Percentiles rank a stretch among this genome's conserved stretches.
These are phyloP conservation scores for Fragum whitleyi DNA, from an alignment of 2,888 invertebrate genomes.

Conservation along the genomic window DNA sequence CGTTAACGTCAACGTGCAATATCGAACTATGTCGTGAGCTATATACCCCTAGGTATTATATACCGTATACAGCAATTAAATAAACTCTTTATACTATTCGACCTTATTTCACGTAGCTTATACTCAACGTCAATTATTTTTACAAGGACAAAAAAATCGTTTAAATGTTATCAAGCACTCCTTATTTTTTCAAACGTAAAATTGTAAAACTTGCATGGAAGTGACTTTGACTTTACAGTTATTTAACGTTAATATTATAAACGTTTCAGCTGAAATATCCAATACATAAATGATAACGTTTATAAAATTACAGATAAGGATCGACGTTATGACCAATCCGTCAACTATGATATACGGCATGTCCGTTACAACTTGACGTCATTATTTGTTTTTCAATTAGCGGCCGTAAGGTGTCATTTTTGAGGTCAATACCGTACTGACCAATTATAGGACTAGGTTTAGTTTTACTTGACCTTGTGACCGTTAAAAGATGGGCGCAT, in stretches of 20 bases:
- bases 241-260: too few relatives aligned
- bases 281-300: too few relatives aligned
- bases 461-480: background rate
- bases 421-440: background rate
- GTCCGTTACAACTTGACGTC: slow-evolving; percentile 17
- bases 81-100: background rate
- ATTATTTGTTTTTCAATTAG: background rate
- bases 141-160: too few relatives aligned
- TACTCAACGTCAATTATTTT: too few relatives aligned
- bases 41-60: background rate
- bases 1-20: background rate
- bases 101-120: too few relatives aligned
- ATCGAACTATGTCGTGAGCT: background rate
- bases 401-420: background rate
- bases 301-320: too few relatives aligned
- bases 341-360: slow-evolving; percentile 12
- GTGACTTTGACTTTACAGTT: too few relatives aligned
- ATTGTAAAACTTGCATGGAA: too few relatives aligned
- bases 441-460: background rate
- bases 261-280: too few relatives aligned
- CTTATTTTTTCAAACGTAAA: too few relatives aligned
- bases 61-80: background rate
- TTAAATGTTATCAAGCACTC: too few relatives aligned
- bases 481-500: background rate
- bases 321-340: background rate